Percentiles rank a stretch among this genome's conserved stretches.
phyloP scores from a whole-genome alignment of 2,113 vertebrate species.

The Mesocricetus auratus region DNA sequence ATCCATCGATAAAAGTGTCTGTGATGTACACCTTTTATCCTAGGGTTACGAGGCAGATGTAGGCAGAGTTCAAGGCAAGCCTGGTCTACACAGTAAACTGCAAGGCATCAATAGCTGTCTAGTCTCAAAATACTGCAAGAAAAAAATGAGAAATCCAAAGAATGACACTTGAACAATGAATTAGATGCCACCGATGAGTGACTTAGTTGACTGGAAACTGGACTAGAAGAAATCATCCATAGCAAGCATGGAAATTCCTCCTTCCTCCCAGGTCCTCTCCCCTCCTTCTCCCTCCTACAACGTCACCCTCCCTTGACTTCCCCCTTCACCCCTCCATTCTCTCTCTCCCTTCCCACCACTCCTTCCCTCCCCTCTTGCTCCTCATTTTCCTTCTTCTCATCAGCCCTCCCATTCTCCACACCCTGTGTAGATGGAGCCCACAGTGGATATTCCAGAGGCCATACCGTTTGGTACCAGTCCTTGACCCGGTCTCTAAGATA shows the following conservation, averaged over 20 bases:
- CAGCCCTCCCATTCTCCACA: accelerated
- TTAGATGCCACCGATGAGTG: neutral
- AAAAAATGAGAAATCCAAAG: neutral
- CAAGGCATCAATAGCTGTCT: neutral
- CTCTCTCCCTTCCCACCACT: accelerated
- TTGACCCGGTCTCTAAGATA: conserved; percentile 73
- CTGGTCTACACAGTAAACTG: neutral
- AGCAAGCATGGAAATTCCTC: neutral
- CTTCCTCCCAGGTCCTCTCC: neutral
- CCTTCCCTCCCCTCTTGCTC: accelerated
- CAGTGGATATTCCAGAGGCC: accelerated
- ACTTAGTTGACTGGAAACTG: neutral
- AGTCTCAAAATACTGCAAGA: neutral
- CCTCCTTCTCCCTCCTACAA: neutral
- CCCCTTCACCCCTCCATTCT: accelerated
- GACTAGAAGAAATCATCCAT: neutral
- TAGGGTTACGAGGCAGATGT: neutral
- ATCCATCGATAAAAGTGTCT: neutral
- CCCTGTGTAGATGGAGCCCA: accelerated
- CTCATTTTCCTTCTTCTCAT: accelerated
- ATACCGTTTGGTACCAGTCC: conserved; percentile 70
- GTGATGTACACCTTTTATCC: neutral
- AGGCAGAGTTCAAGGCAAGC: neutral
- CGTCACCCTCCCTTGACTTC: no score
- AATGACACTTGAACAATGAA: neutral